Evolutionary conservation across 2,888 invertebrate genomes (phyloP).

Genomic region (Lingula anatina): DNA sequence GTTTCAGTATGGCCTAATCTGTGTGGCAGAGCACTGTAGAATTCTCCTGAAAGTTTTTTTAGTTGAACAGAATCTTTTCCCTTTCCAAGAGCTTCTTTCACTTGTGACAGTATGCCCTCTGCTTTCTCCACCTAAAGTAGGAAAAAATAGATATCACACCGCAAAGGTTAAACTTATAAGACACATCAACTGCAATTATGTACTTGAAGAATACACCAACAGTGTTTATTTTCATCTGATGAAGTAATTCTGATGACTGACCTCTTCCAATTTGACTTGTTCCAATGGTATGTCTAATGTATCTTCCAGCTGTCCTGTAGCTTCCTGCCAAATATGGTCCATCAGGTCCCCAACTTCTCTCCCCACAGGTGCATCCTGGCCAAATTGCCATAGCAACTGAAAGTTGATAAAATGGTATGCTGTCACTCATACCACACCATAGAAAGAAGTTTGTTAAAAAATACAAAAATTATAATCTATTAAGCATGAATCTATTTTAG

Average conservation of each 20-base stretch:
- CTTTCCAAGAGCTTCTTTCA: constrained; percentile 23
- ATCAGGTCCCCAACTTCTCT: constrained; percentile 27
- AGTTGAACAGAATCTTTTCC: constrained; percentile 9
- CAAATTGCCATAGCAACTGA: neutral
- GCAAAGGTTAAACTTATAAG: no score
- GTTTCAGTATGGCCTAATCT: constrained; percentile 4
- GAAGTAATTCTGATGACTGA: no score
- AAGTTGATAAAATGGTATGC: neutral
- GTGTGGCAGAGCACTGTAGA: constrained; percentile 31
- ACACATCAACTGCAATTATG: no score
- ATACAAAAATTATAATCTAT: no score
- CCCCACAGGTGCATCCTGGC: no score
- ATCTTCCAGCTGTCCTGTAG: constrained; percentile 30
- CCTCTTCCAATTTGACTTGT: constrained; percentile 35
- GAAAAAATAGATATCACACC: no score
- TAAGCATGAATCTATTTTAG: no score
- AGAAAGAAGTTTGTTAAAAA: no score
- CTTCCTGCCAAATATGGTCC: constrained; percentile 43
- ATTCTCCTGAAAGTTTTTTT: constrained; percentile 23
- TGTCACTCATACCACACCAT: no score
- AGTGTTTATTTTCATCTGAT: no score
- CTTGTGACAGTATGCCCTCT: constrained; percentile 36
- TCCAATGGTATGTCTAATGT: constrained; percentile 21
- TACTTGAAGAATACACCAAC: no score
- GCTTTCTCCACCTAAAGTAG: constrained; percentile 39